Conservation (phyloP, 2,888 invertebrate genomes). For the Axea sp. region DNA sequence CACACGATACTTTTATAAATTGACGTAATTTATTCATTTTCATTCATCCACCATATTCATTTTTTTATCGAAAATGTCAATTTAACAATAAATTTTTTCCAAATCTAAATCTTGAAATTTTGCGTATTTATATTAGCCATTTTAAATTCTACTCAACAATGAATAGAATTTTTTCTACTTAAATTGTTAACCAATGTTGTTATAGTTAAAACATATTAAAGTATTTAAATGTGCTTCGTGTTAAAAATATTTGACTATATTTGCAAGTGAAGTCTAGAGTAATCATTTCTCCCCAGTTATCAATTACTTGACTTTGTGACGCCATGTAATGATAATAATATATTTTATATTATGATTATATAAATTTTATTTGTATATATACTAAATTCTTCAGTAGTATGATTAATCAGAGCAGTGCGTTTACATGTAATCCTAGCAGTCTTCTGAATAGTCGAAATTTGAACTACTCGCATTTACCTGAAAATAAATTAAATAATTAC, state of each 20-base stretch:
- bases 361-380: constrained; percentile 25
- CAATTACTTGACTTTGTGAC: not conserved
- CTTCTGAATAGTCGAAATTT: constrained; percentile 49
- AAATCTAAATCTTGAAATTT: no score
- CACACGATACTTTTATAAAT: not conserved
- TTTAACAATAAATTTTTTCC: no score
- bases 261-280: constrained; percentile 4
- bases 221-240: constrained; percentile 15
- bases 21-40: not conserved
- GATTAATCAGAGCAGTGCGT: constrained; percentile 39
- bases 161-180: constrained; percentile 13
- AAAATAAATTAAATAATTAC: constrained; percentile 9
- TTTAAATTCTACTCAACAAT: constrained; percentile 5
- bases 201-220: not conserved
- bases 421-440: constrained; percentile 48
- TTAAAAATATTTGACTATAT: constrained; percentile 25
- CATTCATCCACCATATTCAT: not conserved
- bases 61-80: no score
- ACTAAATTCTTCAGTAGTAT: constrained; percentile 15
- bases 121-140: not conserved
- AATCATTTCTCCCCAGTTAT: constrained; percentile 2
- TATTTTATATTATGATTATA: constrained; percentile 14
- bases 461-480: constrained; percentile 39
- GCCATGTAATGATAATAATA: constrained; percentile 7
- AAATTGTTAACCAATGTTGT: constrained; percentile 12